phyloP scores from a whole-genome alignment of 2,797 vertebrate species.

The Centroberyx gerrardi region DNA sequence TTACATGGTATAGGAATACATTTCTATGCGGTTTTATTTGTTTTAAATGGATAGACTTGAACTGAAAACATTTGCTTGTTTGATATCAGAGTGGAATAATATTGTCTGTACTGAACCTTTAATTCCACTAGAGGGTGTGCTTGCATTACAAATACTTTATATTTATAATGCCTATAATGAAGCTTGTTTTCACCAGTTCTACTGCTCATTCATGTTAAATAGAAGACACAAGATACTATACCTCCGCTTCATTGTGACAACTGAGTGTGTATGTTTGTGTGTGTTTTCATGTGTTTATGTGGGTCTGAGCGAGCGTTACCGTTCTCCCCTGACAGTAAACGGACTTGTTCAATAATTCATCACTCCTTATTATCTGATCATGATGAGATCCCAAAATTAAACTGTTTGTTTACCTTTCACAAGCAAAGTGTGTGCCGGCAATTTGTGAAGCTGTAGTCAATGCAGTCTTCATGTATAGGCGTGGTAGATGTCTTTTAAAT shows the following conservation, averaged over 20 bases:
- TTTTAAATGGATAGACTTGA: no score
- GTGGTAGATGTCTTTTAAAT: neutral
- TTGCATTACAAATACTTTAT: neutral
- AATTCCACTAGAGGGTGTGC: conserved; percentile 53
- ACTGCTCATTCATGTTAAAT: neutral
- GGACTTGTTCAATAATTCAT: neutral
- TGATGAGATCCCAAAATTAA: neutral
- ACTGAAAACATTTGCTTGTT: neutral
- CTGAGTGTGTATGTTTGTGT: neutral
- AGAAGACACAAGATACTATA: neutral
- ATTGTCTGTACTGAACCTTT: conserved; percentile 21
- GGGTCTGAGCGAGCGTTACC: neutral
- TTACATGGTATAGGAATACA: no score
- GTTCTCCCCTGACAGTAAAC: neutral
- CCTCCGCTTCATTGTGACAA: neutral
- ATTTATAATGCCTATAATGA: no score
- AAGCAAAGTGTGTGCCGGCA: neutral
- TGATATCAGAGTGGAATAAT: neutral
- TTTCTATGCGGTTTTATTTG: neutral
- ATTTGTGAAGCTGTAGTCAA: neutral
- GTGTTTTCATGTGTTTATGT: neutral
- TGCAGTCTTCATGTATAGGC: no score
- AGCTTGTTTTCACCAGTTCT: neutral
- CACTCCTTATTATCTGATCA: neutral
- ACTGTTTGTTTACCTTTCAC: neutral